Percentiles rank a stretch among this genome's conserved stretches.
Evolutionary conservation across 2,797 vertebrate species (phyloP).

Genomic region (Myotis planiceps): DNA sequence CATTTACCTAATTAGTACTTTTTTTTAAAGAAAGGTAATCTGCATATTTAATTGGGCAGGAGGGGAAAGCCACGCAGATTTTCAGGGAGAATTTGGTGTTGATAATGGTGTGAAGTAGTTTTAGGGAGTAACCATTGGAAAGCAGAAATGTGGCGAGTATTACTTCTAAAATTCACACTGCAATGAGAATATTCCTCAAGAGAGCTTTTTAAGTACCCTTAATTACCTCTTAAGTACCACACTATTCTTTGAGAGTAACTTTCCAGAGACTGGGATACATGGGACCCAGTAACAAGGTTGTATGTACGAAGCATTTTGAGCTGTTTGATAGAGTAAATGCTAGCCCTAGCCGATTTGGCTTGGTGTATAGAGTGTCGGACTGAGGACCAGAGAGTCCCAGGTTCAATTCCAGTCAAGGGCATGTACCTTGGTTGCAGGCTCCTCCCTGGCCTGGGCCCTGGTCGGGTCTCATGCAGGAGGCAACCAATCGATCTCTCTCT

Average conservation of each 20-base stretch:
- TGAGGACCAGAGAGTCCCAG: too few species aligned
- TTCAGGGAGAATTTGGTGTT: background rate
- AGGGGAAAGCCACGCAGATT: rapidly evolving
- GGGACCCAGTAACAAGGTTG: background rate
- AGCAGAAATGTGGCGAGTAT: background rate
- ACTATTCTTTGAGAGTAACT: background rate
- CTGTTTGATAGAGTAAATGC: too few species aligned
- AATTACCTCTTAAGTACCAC: background rate
- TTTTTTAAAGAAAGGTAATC: background rate
- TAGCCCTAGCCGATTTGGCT: too few species aligned
- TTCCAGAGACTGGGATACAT: background rate
- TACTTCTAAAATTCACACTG: background rate
- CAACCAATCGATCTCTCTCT: too few species aligned
- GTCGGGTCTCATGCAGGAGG: too few species aligned
- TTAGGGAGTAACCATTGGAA: background rate
- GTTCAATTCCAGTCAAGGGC: too few species aligned
- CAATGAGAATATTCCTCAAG: background rate
- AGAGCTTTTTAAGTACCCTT: background rate
- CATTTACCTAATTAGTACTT: background rate
- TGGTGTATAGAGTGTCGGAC: too few species aligned
- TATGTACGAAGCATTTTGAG: background rate
- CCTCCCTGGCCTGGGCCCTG: too few species aligned
- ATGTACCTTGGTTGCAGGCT: too few species aligned
- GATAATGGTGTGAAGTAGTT: background rate
- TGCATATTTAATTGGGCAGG: background rate